phyloP scores from a whole-genome alignment of 2,888 invertebrate genomes.

The Agrochola litura region DNA sequence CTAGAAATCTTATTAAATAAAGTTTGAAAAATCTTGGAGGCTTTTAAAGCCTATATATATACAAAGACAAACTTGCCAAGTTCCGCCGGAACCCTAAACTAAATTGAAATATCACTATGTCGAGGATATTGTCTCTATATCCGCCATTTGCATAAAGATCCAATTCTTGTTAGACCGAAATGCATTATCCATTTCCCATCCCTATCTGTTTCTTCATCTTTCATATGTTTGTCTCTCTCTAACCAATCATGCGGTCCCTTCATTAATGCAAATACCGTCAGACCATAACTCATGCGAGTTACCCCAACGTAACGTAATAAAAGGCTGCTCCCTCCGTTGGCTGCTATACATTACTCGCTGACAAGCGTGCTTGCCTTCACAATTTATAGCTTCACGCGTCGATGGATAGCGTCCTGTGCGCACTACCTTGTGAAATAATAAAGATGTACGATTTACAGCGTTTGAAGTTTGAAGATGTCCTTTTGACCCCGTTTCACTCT shows the following conservation, averaged over 20 bases:
- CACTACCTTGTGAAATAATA: conserved; percentile 58
- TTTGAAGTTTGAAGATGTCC: conserved; percentile 50
- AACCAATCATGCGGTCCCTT: conserved; percentile 63
- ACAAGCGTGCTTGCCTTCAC: conserved; percentile 63
- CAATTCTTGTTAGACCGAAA: conserved; percentile 62
- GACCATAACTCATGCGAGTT: conserved; percentile 70
- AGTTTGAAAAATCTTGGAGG: not conserved
- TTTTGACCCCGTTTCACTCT: conserved; percentile 45
- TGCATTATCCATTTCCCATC: conserved; percentile 50
- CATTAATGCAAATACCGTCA: conserved; percentile 70
- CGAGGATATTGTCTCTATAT: conserved; percentile 64
- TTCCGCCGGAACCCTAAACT: conserved; percentile 39
- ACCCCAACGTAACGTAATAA: conserved; percentile 64
- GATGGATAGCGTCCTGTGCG: conserved; percentile 62
- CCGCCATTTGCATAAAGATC: conserved; percentile 66
- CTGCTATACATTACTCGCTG: conserved; percentile 68
- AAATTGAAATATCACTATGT: conserved; percentile 64
- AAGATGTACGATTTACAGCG: conserved; percentile 52
- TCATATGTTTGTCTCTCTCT: conserved; percentile 47
- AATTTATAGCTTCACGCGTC: conserved; percentile 68
- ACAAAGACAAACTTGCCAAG: conserved; percentile 30
- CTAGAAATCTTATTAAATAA: not conserved
- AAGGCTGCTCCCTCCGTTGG: conserved; percentile 56
- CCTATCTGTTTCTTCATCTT: conserved; percentile 28
- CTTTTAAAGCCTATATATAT: conserved; percentile 14